These are phyloP conservation scores for Gastrophryne carolinensis DNA, from an alignment of 2,797 vertebrate species.

Conservation along the genomic window DNA sequence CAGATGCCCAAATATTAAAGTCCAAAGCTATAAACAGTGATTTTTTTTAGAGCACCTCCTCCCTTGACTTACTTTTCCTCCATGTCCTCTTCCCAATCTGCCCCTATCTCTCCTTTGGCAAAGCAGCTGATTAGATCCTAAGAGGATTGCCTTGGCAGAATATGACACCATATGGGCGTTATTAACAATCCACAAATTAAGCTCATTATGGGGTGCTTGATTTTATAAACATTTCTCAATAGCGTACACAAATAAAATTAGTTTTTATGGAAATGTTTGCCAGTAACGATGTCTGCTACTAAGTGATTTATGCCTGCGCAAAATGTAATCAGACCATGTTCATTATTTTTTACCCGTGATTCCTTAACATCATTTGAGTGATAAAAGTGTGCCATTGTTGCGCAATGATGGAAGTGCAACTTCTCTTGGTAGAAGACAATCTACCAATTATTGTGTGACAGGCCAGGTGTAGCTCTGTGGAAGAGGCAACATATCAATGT, in stretches of 20 bases:
- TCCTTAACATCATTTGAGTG: constrained; percentile 22
- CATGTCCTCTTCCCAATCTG: neutral
- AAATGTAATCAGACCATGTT: constrained; percentile 50
- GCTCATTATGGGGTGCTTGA: constrained; percentile 65
- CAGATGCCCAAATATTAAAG: no score
- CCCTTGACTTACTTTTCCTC: neutral
- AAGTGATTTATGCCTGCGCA: constrained; percentile 48
- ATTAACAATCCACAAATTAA: constrained; percentile 66
- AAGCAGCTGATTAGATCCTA: constrained; percentile 55
- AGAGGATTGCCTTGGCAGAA: constrained; percentile 57
- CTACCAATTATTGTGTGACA: constrained; percentile 1
- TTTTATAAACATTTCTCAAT: constrained; percentile 63
- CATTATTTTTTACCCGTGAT: constrained; percentile 37
- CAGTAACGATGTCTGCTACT: constrained; percentile 58
- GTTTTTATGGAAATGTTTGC: constrained; percentile 61
- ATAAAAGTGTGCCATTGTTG: neutral
- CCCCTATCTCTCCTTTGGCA: constrained; percentile 47
- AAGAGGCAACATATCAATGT: neutral
- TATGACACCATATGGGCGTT: constrained; percentile 61
- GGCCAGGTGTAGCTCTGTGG: neutral
- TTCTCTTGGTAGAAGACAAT: constrained; percentile 30
- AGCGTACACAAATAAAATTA: constrained; percentile 61
- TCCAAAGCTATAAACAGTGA: no score
- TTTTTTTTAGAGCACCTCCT: neutral
- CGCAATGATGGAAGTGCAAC: neutral